These are phyloP conservation scores for Anguilla pacifica DNA, from an alignment of 2,797 vertebrate genomes.

Conservation along the genomic window DNA sequence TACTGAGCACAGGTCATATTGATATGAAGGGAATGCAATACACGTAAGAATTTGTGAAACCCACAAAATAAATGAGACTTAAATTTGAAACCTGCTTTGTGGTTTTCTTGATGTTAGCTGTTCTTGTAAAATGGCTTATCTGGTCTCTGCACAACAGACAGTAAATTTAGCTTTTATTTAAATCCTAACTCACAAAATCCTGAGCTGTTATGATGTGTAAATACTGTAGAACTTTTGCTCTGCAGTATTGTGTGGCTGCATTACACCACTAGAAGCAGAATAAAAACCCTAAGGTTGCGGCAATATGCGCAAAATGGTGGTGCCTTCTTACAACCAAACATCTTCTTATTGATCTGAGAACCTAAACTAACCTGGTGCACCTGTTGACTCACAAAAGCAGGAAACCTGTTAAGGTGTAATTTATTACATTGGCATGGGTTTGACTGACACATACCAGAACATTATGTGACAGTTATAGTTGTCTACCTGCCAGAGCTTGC, in stretches of 20 bases:
- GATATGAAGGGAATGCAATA: neutral
- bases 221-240: neutral
- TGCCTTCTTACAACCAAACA: neutral
- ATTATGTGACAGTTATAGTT: neutral
- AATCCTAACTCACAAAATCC: neutral
- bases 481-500: neutral
- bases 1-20: neutral
- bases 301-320: neutral
- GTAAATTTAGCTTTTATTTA: neutral
- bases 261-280: neutral
- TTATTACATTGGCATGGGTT: neutral
- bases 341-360: neutral
- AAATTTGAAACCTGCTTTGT: neutral
- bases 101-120: neutral
- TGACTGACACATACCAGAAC: neutral
- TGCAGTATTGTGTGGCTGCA: neutral
- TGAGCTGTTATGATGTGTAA: neutral
- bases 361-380: neutral
- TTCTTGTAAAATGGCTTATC: neutral
- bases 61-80: neutral
- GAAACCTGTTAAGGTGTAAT: neutral
- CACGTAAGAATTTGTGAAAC: neutral
- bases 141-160: neutral
- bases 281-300: neutral
- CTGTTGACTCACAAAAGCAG: neutral